Percentiles rank a stretch among this genome's conserved stretches.
Conservation (phyloP, 2,888 invertebrate species). For the Camptogramma bilineatum region DNA sequence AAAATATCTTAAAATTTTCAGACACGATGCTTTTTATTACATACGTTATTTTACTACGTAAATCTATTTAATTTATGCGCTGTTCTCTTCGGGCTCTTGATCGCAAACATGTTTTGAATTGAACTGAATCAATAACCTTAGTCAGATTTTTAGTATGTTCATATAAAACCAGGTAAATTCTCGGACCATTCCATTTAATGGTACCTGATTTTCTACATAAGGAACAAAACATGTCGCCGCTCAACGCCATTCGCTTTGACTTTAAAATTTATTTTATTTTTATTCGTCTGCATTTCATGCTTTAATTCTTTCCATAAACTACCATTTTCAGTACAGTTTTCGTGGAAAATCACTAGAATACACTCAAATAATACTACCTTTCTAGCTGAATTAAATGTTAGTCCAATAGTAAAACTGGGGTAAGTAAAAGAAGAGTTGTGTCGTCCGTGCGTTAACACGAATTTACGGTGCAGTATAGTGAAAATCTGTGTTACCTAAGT, state of each 20-base stretch:
- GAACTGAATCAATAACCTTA: background rate
- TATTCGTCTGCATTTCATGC: constrained; percentile 16
- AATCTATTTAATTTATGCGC: no score
- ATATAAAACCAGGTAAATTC: background rate
- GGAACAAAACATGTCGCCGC: constrained; percentile 24
- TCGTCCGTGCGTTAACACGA: constrained; percentile 19
- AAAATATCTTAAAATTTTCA: no score
- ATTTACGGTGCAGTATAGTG: constrained; percentile 29
- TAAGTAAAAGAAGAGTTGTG: constrained; percentile 14
- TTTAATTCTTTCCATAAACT: constrained; percentile 19
- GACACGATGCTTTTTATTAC: no score
- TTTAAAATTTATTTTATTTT: constrained; percentile 25
- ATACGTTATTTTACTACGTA: no score
- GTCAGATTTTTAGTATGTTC: background rate
- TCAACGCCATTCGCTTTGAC: constrained; percentile 17
- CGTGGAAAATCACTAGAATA: background rate
- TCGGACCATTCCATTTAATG: background rate
- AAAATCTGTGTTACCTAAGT: constrained; percentile 22
- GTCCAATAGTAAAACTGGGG: constrained; percentile 11
- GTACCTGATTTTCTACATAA: constrained; percentile 24
- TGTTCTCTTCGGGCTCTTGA: background rate
- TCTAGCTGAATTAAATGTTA: constrained; percentile 2
- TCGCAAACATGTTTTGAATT: background rate
- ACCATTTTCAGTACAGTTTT: constrained; percentile 14
- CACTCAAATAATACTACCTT: constrained; percentile 7